Evolutionary conservation across 2,113 vertebrate genomes (phyloP), one percentile per base, ranked within the genome.

Genomic region (Amblyopsis rosae): DNA sequence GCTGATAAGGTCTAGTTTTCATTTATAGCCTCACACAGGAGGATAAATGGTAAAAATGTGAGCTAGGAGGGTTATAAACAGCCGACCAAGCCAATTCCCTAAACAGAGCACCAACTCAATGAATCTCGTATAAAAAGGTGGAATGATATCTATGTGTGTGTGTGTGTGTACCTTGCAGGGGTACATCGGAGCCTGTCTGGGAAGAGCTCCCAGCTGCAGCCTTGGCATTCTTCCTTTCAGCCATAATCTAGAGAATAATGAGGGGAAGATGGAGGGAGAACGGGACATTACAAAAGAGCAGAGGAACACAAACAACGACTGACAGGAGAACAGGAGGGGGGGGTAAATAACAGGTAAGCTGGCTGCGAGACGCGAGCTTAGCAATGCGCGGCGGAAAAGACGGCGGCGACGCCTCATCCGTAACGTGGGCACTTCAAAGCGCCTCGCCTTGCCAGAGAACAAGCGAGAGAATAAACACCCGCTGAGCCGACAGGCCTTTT

Each of bases 151-250:
- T 19, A 6, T 54, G 62, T 12, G 41, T 51, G 69, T 56, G 50
- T 49, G 46, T 66, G 48, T 62, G 72, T 62, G 35, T 95, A 98
- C 97, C 98, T 96, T 98, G 96, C 82, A 99, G 88, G 62, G 98
- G 98, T 63, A 98, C 95, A 45, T 98, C 96, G 0, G 96, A 94
- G 71, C 91, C 92, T 66, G 91, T 93, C 69, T 95, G 95, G 69
- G 94, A 88, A 0, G 96, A 94, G 83, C 93, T 94, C 87, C 96
- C 93, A 82, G 95, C 96, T 88, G 94, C 91, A 85, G 96, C 94
- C 88, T 97, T 97, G 90, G 94, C 94, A 84, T 94, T 97, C 93
- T 95, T 99, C 88, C 95, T 92, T 83, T 99, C 98, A 1, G 98
- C 97, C 98, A 99, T 99, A 92, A 99, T 99, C 98, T 99, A 72